These are phyloP conservation scores for Ciconia nigra DNA, from an alignment of 2,797 vertebrate species.

Conservation along the genomic window DNA sequence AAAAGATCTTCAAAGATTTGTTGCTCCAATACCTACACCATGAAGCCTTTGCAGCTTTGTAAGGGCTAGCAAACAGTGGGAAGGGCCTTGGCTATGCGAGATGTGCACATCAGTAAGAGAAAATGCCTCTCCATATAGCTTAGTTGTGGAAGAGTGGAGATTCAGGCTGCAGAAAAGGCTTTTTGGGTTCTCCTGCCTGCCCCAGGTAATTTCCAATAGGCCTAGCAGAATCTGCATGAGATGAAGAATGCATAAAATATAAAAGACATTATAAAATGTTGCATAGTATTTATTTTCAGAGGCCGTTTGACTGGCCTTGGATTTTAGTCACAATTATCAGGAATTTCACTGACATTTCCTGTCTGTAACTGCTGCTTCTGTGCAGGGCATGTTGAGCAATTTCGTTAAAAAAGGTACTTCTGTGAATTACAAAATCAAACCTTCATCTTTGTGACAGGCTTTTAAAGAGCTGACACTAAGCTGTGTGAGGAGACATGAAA, in stretches of 20 bases:
- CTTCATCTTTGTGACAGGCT: neutral
- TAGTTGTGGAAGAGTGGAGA: neutral
- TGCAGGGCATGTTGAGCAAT: neutral
- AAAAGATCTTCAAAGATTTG: neutral
- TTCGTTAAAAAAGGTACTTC: neutral
- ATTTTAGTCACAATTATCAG: neutral
- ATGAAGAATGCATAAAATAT: neutral
- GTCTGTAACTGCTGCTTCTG: neutral
- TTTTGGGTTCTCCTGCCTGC: neutral
- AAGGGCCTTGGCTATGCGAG: neutral
- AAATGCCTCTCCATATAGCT: neutral
- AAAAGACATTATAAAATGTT: neutral
- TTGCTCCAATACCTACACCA: neutral
- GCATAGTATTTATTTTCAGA: neutral
- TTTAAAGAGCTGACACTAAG: neutral
- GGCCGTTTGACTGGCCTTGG: neutral
- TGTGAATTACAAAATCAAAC: neutral
- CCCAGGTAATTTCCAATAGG: neutral
- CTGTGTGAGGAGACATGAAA: neutral
- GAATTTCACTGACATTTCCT: neutral
- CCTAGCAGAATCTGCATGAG: fast-evolving
- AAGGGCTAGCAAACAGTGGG: neutral
- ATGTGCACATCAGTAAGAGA: neutral
- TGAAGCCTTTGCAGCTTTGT: neutral
- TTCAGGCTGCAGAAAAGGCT: neutral